phyloP scores from a whole-genome alignment of 2,888 invertebrate species.

The Ichneumoninae sp. region DNA sequence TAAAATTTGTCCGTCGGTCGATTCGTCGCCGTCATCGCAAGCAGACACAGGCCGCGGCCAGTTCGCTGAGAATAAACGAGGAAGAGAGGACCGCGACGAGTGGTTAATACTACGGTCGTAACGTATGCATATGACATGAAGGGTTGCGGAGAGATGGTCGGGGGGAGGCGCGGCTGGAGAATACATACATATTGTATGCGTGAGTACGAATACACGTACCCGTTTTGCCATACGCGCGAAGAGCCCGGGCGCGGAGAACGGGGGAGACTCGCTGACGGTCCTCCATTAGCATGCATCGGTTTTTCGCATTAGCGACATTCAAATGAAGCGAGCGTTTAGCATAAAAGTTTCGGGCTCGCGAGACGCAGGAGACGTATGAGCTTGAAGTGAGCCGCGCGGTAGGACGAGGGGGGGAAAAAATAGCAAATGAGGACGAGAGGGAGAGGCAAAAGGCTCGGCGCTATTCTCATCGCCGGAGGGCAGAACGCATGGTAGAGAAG shows the following conservation, averaged over 20 bases:
- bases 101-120: conserved; percentile 71
- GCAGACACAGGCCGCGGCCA: conserved; percentile 14
- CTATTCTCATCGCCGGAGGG: conserved; percentile 57
- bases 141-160: conserved; percentile 73
- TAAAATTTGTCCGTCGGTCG: conserved; percentile 5
- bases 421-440: conserved; percentile 8
- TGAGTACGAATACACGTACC: conserved; percentile 6
- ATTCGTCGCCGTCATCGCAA: conserved; percentile 32
- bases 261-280: conserved; percentile 65
- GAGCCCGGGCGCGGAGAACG: conserved; percentile 43
- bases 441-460: conserved; percentile 43
- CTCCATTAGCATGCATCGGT: conserved; percentile 84
- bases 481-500: conserved; percentile 8
- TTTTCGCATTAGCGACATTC: conserved; percentile 84
- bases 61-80: conserved; percentile 36
- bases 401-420: conserved; percentile 13
- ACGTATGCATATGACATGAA: conserved; percentile 79
- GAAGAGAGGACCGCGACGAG: conserved; percentile 49
- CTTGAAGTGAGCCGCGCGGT: conserved; percentile 38
- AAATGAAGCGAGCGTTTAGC: conserved; percentile 83
- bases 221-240: conserved; percentile 46
- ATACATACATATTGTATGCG: conserved; percentile 40
- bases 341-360: conserved; percentile 79
- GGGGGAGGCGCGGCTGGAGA: conserved; percentile 55
- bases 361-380: conserved; percentile 52